Evolutionary conservation across 2,888 invertebrate species (phyloP).

Genomic region (Drosophila kanekoi): DNA sequence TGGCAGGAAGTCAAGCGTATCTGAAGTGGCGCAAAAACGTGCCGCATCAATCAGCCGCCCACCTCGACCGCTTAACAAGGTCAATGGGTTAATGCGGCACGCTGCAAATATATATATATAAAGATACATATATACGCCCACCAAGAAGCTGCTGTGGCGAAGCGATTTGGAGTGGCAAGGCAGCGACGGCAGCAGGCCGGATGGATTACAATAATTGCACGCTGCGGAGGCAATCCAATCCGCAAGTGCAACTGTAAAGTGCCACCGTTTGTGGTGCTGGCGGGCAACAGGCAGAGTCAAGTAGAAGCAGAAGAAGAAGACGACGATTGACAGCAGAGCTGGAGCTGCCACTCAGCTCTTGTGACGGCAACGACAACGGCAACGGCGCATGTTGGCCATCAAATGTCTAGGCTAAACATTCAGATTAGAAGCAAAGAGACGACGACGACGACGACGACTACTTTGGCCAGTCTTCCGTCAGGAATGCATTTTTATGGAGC

Average conservation of each 20-base stretch:
- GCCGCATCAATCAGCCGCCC: conserved; percentile 55
- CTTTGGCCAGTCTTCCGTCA: conserved; percentile 66
- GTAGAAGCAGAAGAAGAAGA: conserved; percentile 20
- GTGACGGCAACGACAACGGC: conserved; percentile 13
- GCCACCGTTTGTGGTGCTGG: conserved; percentile 77
- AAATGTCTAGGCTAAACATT: conserved; percentile 78
- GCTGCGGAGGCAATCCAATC: conserved; percentile 66
- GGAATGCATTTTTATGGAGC: conserved; percentile 72
- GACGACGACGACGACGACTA: conserved; percentile 27
- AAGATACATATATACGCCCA: conserved; percentile 46
- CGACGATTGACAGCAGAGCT: conserved; percentile 72
- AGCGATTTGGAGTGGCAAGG: conserved; percentile 23
- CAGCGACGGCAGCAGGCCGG: conserved; percentile 29
- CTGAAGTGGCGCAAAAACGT: conserved; percentile 70
- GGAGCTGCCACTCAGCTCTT: conserved; percentile 71
- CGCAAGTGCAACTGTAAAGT: conserved; percentile 83
- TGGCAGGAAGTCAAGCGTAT: conserved; percentile 39
- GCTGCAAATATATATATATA: conserved; percentile 17
- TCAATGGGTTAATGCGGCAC: conserved; percentile 74
- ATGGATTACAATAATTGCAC: conserved; percentile 76
- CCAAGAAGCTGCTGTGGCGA: conserved; percentile 15
- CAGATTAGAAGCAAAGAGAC: conserved; percentile 69
- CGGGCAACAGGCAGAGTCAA: conserved; percentile 27
- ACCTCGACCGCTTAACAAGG: conserved; percentile 65
- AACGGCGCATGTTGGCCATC: conserved; percentile 74